A percentile compares a stretch with the other conserved stretches of the same genome.
Conservation (phyloP, 2,888 invertebrate species). For the Chalcosyrphus nemorum region DNA sequence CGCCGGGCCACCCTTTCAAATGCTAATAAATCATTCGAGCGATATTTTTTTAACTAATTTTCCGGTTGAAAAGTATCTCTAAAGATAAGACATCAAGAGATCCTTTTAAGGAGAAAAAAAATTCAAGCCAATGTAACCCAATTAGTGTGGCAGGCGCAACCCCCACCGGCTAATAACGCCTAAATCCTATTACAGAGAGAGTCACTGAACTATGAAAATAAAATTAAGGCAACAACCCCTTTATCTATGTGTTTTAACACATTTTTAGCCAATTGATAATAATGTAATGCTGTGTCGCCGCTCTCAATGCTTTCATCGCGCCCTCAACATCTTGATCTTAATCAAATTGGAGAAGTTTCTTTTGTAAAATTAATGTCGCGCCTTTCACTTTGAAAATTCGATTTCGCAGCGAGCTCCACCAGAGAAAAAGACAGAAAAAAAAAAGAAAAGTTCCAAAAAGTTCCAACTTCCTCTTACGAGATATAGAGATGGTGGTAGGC, state of each 20-base stretch:
- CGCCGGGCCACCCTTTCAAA: neutral
- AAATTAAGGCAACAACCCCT: conserved; percentile 36
- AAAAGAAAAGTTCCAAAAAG: conserved; percentile 39
- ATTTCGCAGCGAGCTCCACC: conserved; percentile 49
- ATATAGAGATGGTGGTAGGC: neutral
- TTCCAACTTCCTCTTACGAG: neutral
- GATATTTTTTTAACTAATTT: neutral
- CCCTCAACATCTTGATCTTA: conserved; percentile 60
- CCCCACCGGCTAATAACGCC: conserved; percentile 12
- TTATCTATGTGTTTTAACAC: conserved; percentile 43
- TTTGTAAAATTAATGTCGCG: conserved; percentile 49
- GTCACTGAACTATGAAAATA: conserved; percentile 55
- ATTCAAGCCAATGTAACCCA: conserved; percentile 12
- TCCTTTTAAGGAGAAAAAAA: conserved; percentile 6
- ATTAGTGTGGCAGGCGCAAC: conserved; percentile 40
- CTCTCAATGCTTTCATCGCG: conserved; percentile 32
- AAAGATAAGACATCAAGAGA: neutral
- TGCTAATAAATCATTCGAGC: neutral
- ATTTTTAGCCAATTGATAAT: conserved; percentile 48
- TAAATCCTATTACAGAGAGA: conserved; percentile 43
- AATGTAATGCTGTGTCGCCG: conserved; percentile 43
- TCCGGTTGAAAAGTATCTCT: neutral
- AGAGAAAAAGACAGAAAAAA: neutral
- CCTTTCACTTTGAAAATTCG: conserved; percentile 49
- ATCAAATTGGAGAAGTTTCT: conserved; percentile 61